These are phyloP conservation scores for Octopus bimaculoides DNA, from an alignment of 1,140 invertebrate genomes.

Conservation along the genomic window DNA sequence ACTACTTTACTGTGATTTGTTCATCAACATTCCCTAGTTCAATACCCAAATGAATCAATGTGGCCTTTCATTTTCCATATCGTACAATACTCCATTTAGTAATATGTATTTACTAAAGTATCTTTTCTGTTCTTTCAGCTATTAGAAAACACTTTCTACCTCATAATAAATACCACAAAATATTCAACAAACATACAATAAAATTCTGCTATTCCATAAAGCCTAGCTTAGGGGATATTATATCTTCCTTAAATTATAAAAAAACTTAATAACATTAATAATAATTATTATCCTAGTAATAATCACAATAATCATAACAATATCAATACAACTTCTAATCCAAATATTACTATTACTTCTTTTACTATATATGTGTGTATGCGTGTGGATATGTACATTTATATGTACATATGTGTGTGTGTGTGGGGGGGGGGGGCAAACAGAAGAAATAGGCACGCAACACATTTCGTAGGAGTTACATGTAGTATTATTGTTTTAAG, in stretches of 20 bases:
- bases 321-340: not conserved
- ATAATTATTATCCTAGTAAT: not conserved
- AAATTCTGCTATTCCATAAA: no score
- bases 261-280: not conserved
- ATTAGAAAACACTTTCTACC: no score
- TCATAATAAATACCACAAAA: no score
- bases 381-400: not conserved
- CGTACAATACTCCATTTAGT: no score
- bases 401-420: not conserved
- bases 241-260: not conserved
- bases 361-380: not conserved
- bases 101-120: no score
- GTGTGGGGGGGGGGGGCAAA: not conserved
- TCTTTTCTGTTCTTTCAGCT: no score
- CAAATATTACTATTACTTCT: not conserved
- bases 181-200: no score
- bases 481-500: not conserved
- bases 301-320: not conserved
- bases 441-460: not conserved
- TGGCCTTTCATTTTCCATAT: no score
- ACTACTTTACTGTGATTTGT: not conserved
- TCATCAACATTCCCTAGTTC: not conserved
- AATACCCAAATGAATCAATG: not conserved
- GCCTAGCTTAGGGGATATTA: no score
- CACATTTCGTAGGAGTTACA: not conserved